Evolutionary conservation across 2,113 vertebrate genomes (phyloP), one percentile per base, ranked within the genome.

Genomic region (Globicephala melas): DNA sequence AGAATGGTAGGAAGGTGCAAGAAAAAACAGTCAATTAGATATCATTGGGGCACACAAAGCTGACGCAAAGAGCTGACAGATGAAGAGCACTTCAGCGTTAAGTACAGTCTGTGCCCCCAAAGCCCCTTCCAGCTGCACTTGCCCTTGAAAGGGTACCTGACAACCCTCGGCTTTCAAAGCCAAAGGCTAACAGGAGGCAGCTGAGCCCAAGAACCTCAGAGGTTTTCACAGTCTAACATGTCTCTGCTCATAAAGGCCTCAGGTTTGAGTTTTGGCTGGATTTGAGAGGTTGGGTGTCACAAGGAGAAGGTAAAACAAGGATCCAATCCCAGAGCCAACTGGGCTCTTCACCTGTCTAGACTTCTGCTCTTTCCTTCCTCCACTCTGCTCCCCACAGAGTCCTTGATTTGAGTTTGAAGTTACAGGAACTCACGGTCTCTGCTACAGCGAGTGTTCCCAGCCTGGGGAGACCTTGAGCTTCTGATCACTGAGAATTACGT

Each of bases 41-140:
- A 73, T 21, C 20, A 15, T 0, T 31, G 60, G 63, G 23, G 84
- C 36, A 4, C 20, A 6, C 6, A 28, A 85, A 81, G 25, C 44
- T 20, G 15, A 44, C 18, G 21, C 58, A 7, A 17, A 33, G 17
- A 23, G 31, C 58, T 33, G 18, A 50, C 28, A 14, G 63, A 6
- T 11, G 15, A 71, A 25, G 1, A 44, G 38, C 2, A 31, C 6
- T 12, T 70, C 25, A 0, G 14, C 5, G 7, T 15, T 18, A 15
- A 17, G 10, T 17, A 31, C 1, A 28, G 3, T 71, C n/a, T 47
- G 28, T 28, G 33, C 14, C 14, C 6, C 8, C 6, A 17, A 41
- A 82, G 68, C 20, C n/a, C 60, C 13, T 83, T 28, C 8, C 33
- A 33, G 31, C 70, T 79, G 41, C 11, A 2, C 41, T 55, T 41